Evolutionary conservation across 1,140 invertebrate genomes (phyloP), one percentile per base, ranked within the genome.

Genomic region (Arion vulgaris): DNA sequence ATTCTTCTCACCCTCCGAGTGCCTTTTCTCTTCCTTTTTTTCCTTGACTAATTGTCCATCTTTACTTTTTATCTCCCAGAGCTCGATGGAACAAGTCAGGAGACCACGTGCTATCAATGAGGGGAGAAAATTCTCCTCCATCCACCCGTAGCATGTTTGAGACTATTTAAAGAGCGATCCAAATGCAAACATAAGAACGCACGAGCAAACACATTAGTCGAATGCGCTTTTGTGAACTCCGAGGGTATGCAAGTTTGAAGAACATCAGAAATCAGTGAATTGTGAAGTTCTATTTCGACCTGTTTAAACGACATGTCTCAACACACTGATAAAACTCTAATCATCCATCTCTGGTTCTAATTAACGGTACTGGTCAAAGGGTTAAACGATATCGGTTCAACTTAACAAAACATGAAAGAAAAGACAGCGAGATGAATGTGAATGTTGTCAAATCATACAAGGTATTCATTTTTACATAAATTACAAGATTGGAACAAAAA

Each of bases 131-230:
- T n/a, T n/a, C 7, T 34, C 19, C 17, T 23, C 62, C 62, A 32
- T 26, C 5, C 51, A 9, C 73, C 41, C 45, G 45, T 23, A 51
- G 41, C 19, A 26, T 9, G 17, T 75, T 75, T 49, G 45, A 23
- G 73, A 45, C 23, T 45, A 34, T 53, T 51, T 49, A 49, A 51
- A 51, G 39, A 75, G 45, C 45, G 17, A 4, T 75, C 39, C 69
- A 38, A 28, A 23, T 75, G 73, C 73, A 75, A 75, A 75, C 73
- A 75, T 13, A 11, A 34, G 73, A 51, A 34, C 41, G 28, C 19
- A 49, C 73, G 41, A 9, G 45, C 39, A 45, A 75, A 75, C 39
- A 75, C 51, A 49, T 75, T 49, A 51, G 45, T 28, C 41, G 39
- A 32, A 34, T 75, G 45, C 28, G n/a, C 73, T n/a, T 49, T 75